These are phyloP conservation scores for Lathamus discolor DNA, from an alignment of 2,113 vertebrate genomes.

Conservation along the genomic window DNA sequence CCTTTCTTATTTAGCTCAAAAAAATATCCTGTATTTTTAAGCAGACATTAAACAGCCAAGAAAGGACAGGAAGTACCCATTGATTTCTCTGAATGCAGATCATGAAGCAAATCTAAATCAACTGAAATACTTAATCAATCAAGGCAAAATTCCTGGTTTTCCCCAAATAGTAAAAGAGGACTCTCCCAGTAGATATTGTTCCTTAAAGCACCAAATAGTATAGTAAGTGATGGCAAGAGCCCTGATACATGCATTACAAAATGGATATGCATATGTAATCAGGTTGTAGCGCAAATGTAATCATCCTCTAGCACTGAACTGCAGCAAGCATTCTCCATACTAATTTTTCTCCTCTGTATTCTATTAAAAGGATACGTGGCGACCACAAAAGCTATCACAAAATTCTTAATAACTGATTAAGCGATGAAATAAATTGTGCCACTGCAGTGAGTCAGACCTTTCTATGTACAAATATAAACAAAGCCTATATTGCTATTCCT, in stretches of 20 bases:
- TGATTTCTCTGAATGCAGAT: background rate
- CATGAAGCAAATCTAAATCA: background rate
- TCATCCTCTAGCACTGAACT: background rate
- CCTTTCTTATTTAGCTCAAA: background rate
- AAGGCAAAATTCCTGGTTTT: background rate
- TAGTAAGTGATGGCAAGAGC: background rate
- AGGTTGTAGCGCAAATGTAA: constrained; percentile 29
- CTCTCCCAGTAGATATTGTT: background rate
- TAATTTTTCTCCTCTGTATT: background rate
- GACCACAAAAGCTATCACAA: background rate
- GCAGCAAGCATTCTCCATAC: background rate
- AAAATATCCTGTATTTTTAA: background rate
- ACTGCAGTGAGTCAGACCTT: background rate
- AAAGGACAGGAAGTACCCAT: background rate
- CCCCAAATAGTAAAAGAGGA: background rate
- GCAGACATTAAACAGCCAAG: background rate
- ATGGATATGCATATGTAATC: constrained; percentile 35
- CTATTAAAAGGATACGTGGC: background rate
- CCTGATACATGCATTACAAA: background rate
- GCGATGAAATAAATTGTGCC: background rate
- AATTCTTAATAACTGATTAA: background rate
- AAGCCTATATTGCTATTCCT: background rate
- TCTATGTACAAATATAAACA: background rate
- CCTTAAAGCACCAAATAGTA: background rate
- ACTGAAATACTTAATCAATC: background rate